A percentile compares a stretch with the other conserved stretches of the same genome.
Conservation (phyloP, 2,113 vertebrate genomes). For the Psittacus erithacus region DNA sequence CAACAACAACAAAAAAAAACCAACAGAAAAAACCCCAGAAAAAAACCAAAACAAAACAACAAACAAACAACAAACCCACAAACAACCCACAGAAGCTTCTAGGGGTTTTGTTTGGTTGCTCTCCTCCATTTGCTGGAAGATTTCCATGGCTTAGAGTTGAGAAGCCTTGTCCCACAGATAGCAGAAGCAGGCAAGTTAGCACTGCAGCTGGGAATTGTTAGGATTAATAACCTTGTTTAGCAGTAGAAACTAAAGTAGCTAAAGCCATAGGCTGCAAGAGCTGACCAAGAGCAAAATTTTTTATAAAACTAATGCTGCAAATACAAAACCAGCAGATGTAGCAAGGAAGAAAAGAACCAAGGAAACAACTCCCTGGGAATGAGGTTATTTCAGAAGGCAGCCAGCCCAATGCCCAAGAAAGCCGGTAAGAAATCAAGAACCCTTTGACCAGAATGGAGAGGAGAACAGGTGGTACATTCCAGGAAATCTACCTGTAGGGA, state of each 20-base stretch:
- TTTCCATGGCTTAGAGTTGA: background rate
- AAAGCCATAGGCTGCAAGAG: background rate
- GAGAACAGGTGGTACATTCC: background rate
- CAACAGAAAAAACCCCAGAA: too few species aligned
- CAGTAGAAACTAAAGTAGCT: background rate
- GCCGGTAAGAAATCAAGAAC: background rate
- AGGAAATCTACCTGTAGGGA: background rate
- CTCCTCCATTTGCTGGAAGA: background rate
- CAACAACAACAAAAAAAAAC: too few species aligned
- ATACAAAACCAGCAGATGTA: background rate
- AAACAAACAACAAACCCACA: too few species aligned
- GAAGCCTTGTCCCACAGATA: background rate
- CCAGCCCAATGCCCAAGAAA: background rate
- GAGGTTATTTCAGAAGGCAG: background rate
- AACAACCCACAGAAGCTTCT: background rate
- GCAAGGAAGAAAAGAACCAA: background rate
- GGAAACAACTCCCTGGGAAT: background rate
- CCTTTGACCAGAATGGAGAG: background rate
- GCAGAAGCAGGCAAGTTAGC: background rate
- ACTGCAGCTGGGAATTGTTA: background rate
- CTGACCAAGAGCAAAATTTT: background rate
- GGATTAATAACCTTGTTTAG: background rate
- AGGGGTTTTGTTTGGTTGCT: background rate
- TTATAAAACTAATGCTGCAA: background rate
- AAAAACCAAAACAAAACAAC: too few species aligned